Evolutionary conservation across 2,113 vertebrate species (phyloP), one percentile per base, ranked within the genome.

Genomic region (Campylomormyrus numenius): DNA sequence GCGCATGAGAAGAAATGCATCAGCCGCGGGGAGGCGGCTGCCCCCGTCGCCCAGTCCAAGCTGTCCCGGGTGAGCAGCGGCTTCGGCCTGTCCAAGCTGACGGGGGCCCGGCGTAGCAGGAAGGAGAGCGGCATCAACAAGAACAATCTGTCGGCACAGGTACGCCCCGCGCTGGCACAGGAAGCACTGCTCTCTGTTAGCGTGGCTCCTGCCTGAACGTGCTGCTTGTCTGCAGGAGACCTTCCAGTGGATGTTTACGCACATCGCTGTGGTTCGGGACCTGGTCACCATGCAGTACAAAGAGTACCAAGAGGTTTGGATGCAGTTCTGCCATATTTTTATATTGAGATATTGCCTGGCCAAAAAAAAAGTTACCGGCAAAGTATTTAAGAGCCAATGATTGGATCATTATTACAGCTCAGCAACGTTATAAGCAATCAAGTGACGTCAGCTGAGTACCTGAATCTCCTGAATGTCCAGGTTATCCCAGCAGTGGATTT

Each of bases 241-340:
- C 11, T 99, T 98, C 91, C 98, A 99, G 94, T 99, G 98, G 98
- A 99, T 99, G 97, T 99, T 99, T 66, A 99, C 98, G 11, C 98
- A 99, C 91, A 98, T 99, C 0, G 98, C 98, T 3, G 98, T 99
- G 42, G 98, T 99, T 27, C 96, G 98, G 49, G 98, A 99, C 95
- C 94, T 99, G 86, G 97, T 99, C 90, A 96, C 98, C 89, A 98
- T 99, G 95, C 98, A 99, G 91, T 98, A 99, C 92, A 99, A 99
- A 91, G 98, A 99, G 87, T 95, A 99, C 91, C 98, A 99, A 91
- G 98, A 99, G 97, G 98, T 99, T 96, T 92, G 89, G 35, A 70
- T 24, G 31, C 50, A n/a, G 21, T 53, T 31, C 35, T 19, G 35
- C 35, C 13, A 42, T 80, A 80, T 80, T 74, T 35, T 31, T 31